Base-by-base conservation (phyloP, 2,797 vertebrate genomes). In the Pseudotriccus pelzelni region DNA sequence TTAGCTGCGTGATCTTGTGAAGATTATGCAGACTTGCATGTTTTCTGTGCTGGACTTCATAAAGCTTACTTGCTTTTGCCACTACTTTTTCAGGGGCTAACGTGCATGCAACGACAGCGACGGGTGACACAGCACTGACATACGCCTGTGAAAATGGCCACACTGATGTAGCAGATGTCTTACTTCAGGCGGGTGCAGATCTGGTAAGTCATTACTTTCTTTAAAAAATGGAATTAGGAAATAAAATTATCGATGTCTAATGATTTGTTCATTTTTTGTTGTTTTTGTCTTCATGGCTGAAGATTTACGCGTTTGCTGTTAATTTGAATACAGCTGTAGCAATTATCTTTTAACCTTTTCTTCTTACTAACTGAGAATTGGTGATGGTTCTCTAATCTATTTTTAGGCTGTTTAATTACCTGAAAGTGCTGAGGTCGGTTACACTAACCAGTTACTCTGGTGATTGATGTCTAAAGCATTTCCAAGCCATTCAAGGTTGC, bases 111-210 rank as follows among this genome's bases (percentile, higher is more conserved):
- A 98, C 98, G 30, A 98, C 98, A 89, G 98, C 98, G 14, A 98
- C 98, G 8, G 98, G 98, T 14, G 98, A 98, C 85, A 98, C 98
- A 6, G 98, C 98, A 7, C 96, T 98, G 88, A 98, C 98, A 1
- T 98, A 98, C 0, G 98, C 98, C 82, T 98, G 98, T 96, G 98
- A 98, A 80, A 98, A 98, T 13, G 98, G 98, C 64, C 98, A 98
- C 41, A 98, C 98, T 1, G 98, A 98, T 94, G 98, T 98, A 93
- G 98, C 98, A 77, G 98, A 98, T 96, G 98, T 98, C 64, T 92
- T 98, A 72, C 98, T 98, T 68, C 98, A 98, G 93, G 98, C 98
- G 90, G 98, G 98, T 37, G 98, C 98, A 82, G 98, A 98, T 94
- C 96, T 98, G 98, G 98, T 98, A 97, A 97, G 98, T 81, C 39